Base-by-base conservation (phyloP, 2,888 invertebrate genomes). In the Andrena dorsata region DNA sequence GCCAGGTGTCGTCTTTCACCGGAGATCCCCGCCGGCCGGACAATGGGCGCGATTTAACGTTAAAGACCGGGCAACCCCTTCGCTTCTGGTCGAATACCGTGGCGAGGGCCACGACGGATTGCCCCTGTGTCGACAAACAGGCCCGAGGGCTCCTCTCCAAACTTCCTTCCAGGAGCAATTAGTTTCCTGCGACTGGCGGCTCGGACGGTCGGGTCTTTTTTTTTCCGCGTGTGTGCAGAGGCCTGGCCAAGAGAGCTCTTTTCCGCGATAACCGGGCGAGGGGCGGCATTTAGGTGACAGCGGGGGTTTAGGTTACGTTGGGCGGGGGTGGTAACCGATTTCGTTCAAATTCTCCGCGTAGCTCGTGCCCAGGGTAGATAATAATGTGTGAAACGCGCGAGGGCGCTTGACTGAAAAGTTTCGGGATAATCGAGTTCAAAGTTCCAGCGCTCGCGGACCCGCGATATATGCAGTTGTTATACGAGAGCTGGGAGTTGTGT, bases 1-100 rank as follows among this genome's bases (percentile, higher is more conserved):
- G 60, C 41, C 61, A 66, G 72, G 73, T 66, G 61, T 76, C 79
- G 76, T 79, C 72, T 72, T 71, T 73, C 69, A 61, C 23, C 56
- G 4, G n/a, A 8, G 63, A 75, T 20, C 56, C 5, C 26, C 60
- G 23, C 56, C 30, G n/a, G 53, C 51, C 56, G 32, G 58, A 83
- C 83, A 83, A 84, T 83, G 70, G 49, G 28, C 61, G 26, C 69
- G 80, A 76, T 76, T 76, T 60, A 73, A 30, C 28, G 58, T 76
- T 79, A 69, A 76, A 64, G 72, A 28, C 56, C 56, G 23, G 41
- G 10, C 26, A 61, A 8, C 26, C 20, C 23, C 56, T 26, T 32
- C 35, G 56, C 60, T 80, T 71, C 51, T 20, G 58, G 53, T 35
- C 47, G 61, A 53, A 56, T 47, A 63, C 53, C 66, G 51, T 23